phyloP scores from a whole-genome alignment of 2,797 vertebrate species.

The Pantherophis vulpinus region DNA sequence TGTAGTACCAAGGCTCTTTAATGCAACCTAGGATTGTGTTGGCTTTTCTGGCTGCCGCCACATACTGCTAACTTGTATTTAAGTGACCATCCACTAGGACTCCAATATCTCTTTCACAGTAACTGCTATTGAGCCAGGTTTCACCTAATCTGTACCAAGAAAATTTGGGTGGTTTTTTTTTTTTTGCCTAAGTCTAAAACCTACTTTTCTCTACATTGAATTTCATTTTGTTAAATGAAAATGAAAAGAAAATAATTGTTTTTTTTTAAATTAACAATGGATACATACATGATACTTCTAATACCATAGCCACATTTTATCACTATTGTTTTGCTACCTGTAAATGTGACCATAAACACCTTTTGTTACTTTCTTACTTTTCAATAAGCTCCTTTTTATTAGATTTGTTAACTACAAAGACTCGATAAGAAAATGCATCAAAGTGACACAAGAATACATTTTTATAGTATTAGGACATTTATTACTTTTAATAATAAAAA shows the following conservation, averaged over 20 bases:
- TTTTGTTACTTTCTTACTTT: neutral
- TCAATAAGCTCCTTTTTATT: conserved; percentile 16
- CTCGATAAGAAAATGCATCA: neutral
- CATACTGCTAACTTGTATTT: too few species aligned
- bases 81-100: too few species aligned
- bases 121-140: too few species aligned
- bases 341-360: neutral
- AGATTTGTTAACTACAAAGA: neutral
- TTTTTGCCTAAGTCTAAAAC: too few species aligned
- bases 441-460: neutral
- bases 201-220: too few species aligned
- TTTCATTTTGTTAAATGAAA: too few species aligned
- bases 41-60: too few species aligned
- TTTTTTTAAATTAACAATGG: neutral
- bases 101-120: too few species aligned
- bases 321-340: neutral
- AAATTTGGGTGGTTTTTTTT: too few species aligned
- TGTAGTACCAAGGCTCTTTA: too few species aligned
- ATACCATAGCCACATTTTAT: neutral
- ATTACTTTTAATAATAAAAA: neutral
- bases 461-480: neutral
- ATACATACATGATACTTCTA: conserved; percentile 5
- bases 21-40: too few species aligned
- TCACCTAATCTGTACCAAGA: too few species aligned
- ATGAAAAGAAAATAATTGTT: conserved; percentile 41